A percentile compares a stretch with the other conserved stretches of the same genome.
phyloP scores from a whole-genome alignment of 2,113 vertebrate genomes.

The Xiphophorus maculatus region DNA sequence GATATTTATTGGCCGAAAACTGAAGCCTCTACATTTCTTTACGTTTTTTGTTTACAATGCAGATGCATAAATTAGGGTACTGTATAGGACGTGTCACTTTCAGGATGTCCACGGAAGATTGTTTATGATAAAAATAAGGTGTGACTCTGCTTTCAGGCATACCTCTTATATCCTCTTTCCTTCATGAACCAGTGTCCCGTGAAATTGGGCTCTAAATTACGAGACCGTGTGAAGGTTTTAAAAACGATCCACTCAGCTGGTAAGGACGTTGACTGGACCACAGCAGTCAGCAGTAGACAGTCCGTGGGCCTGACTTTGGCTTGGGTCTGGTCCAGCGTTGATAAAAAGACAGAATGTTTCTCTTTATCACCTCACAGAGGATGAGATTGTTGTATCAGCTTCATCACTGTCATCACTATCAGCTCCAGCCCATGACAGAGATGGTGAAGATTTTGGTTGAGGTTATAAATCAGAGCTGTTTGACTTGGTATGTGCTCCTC shows the following conservation, averaged over 20 bases:
- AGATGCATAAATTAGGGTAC: conserved; percentile 17
- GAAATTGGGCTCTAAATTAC: conserved; percentile 94
- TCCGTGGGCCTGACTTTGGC: conserved; percentile 31
- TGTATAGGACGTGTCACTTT: conserved; percentile 6
- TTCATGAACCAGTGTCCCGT: conserved; percentile 90
- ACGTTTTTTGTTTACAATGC: conserved; percentile 23
- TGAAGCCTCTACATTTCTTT: not conserved
- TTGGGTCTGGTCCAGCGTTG: conserved; percentile 9
- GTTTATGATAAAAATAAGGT: conserved; percentile 54
- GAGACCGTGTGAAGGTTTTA: conserved; percentile 72
- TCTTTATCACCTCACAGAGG: conserved; percentile 32
- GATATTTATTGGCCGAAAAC: not conserved
- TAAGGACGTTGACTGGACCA: conserved; percentile 57
- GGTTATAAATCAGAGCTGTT: conserved; percentile 52
- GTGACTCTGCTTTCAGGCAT: conserved; percentile 51
- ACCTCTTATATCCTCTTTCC: conserved; percentile 67
- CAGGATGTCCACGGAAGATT: conserved; percentile 10
- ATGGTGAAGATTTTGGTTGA: conserved; percentile 47
- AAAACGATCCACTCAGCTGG: conserved; percentile 77
- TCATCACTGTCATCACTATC: conserved; percentile 57
- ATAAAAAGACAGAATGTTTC: conserved; percentile 35
- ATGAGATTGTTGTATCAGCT: conserved; percentile 46
- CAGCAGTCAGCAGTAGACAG: conserved; percentile 33
- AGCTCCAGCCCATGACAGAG: conserved; percentile 39
- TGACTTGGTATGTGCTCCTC: conserved; percentile 26